Conservation (phyloP, 2,113 vertebrate species). For the Austrofundulus limnaeus region DNA sequence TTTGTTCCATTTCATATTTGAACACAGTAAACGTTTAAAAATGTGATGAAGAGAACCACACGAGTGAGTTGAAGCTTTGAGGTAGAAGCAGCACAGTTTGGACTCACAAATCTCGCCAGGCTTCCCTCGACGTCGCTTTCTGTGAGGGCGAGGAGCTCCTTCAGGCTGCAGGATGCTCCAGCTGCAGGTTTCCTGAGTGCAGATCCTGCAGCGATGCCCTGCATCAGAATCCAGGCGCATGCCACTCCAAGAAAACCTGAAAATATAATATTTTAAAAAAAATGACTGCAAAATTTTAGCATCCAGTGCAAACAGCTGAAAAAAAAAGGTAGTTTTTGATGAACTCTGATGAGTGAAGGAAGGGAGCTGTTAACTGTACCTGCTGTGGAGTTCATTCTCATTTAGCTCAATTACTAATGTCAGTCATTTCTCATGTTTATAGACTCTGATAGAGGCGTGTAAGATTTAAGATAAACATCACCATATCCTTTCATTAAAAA, state of each 20-base stretch:
- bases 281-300: slow-evolving; percentile 3
- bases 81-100: neutral
- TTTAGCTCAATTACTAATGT: neutral
- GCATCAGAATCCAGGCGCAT: slow-evolving; percentile 32
- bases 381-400: slow-evolving; percentile 33
- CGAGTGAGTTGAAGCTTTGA: neutral
- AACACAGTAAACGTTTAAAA: too few species aligned
- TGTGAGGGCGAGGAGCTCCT: slow-evolving; percentile 17
- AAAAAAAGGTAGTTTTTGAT: neutral
- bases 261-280: too few species aligned
- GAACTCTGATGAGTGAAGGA: neutral
- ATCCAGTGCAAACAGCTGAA: neutral
- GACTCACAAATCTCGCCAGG: slow-evolving; percentile 55
- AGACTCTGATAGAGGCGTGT: slow-evolving; percentile 7
- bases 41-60: too few species aligned
- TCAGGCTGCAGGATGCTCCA: slow-evolving; percentile 2
- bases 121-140: neutral
- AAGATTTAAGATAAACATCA: neutral
- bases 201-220: slow-evolving; percentile 4
- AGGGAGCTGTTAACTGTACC: slow-evolving; percentile 23
- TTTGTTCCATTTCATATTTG: too few species aligned
- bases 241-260: slow-evolving; percentile 27
- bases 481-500: slow-evolving; percentile 29
- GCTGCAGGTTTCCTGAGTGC: neutral
- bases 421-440: slow-evolving; percentile 1